Evolutionary conservation across 2,113 vertebrate species (phyloP).

Genomic region (Gasterosteus nipponicus): DNA sequence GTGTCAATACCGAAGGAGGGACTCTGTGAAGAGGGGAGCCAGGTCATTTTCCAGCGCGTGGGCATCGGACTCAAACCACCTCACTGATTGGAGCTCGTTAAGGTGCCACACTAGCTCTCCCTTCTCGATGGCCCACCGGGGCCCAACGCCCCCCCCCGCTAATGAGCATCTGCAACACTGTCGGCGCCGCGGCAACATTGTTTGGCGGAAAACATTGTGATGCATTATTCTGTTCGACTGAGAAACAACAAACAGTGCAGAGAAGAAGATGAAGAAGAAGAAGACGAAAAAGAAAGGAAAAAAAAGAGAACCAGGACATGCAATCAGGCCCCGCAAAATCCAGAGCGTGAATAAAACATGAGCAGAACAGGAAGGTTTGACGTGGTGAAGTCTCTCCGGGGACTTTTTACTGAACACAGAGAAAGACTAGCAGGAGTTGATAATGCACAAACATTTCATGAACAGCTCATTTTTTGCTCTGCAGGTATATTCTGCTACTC

Average conservation of each 20-base stretch:
- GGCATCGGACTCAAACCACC: conserved; percentile 25
- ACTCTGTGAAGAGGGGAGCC: conserved; percentile 37
- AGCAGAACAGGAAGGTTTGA: conserved; percentile 34
- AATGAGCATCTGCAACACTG: conserved; percentile 65
- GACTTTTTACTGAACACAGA: conserved; percentile 39
- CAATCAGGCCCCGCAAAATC: conserved; percentile 47
- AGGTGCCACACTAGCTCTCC: conserved; percentile 46
- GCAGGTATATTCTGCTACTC: conserved; percentile 38
- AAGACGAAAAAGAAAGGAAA: not conserved
- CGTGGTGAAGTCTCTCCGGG: conserved; percentile 39
- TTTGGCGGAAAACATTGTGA: conserved; percentile 63
- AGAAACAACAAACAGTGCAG: conserved; percentile 62
- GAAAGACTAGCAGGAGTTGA: conserved; percentile 36
- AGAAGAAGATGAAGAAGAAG: not conserved
- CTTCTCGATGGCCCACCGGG: conserved; percentile 49
- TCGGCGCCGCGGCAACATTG: conserved; percentile 26
- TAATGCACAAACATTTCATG: conserved; percentile 45
- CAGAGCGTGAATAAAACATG: conserved; percentile 70
- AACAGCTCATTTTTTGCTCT: conserved; percentile 43
- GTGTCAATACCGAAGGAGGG: conserved; percentile 67
- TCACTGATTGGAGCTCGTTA: conserved; percentile 42
- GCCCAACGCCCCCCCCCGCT: conserved; percentile 34
- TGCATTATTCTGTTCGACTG: conserved; percentile 67
- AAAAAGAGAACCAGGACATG: conserved; percentile 26
- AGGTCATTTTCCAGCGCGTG: conserved; percentile 13